Evolutionary conservation across 2,888 invertebrate genomes (phyloP).

Genomic region (Xestia c-nigrum): DNA sequence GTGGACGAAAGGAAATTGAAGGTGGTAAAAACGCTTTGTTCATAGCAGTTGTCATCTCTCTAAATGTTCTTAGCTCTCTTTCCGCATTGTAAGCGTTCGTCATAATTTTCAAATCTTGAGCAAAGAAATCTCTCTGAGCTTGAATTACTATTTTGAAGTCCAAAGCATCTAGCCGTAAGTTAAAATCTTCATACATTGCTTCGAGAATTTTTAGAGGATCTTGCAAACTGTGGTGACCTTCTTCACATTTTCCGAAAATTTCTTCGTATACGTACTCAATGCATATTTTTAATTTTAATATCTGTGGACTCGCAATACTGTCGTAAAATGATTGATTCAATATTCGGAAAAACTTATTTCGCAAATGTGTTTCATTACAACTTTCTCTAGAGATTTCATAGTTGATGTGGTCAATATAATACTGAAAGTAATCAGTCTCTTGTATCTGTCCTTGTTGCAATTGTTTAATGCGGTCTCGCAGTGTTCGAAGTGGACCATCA

Average conservation of each 20-base stretch:
- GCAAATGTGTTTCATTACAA: slow-evolving; percentile 81
- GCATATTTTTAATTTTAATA: slow-evolving; percentile 86
- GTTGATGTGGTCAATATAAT: slow-evolving; percentile 83
- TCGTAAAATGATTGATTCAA: slow-evolving; percentile 84
- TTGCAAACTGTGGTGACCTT: slow-evolving; percentile 83
- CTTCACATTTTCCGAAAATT: slow-evolving; percentile 87
- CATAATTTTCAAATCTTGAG: slow-evolving; percentile 86
- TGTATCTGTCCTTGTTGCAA: slow-evolving; percentile 79
- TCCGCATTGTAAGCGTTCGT: slow-evolving; percentile 83
- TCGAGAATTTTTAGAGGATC: slow-evolving; percentile 88
- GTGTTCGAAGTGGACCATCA: slow-evolving; percentile 77
- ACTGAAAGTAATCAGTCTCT: slow-evolving; percentile 86
- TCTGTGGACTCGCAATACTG: slow-evolving; percentile 83
- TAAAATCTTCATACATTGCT: slow-evolving; percentile 87
- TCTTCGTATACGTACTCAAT: slow-evolving; percentile 88
- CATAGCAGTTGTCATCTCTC: slow-evolving; percentile 87
- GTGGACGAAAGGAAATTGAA: slow-evolving; percentile 72
- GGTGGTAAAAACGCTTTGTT: slow-evolving; percentile 86
- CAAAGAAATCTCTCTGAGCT: slow-evolving; percentile 84
- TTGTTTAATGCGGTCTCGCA: slow-evolving; percentile 81
- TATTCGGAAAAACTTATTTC: slow-evolving; percentile 86
- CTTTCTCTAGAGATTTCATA: slow-evolving; percentile 81
- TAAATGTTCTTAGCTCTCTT: slow-evolving; percentile 83
- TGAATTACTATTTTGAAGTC: slow-evolving; percentile 86
- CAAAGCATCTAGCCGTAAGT: slow-evolving; percentile 83